Percentiles rank a stretch among this genome's conserved stretches.
Conservation (phyloP, 1,140 invertebrate genomes). For the Apis laboriosa region DNA sequence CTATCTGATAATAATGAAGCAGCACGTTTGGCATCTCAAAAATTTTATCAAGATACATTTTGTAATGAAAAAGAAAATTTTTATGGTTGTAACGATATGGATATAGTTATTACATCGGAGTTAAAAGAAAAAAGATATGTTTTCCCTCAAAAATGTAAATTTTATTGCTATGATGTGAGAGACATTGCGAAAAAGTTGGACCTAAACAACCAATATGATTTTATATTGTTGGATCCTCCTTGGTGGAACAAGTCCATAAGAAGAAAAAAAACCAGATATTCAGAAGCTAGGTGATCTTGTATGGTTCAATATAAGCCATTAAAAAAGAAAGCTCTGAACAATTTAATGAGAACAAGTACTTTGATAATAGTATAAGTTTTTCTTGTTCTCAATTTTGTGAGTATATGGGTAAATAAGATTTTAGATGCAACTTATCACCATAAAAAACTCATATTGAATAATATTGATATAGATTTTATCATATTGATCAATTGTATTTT, state of each 20-base stretch:
- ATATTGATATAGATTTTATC: conserved; percentile 27
- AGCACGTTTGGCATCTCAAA: conserved; percentile 69
- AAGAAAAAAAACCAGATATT: conserved; percentile 85
- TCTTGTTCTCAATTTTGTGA: conserved; percentile 56
- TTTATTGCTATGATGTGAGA: conserved; percentile 80
- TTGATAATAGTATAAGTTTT: conserved; percentile 61
- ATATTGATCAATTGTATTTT: conserved; percentile 26
- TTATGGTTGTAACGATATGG: conserved; percentile 71
- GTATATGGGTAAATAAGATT: conserved; percentile 45
- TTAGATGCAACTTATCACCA: conserved; percentile 46
- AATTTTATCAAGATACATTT: conserved; percentile 70
- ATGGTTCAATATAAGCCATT: conserved; percentile 41
- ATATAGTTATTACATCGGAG: conserved; percentile 66
- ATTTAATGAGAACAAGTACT: conserved; percentile 67
- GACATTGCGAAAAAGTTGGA: conserved; percentile 72
- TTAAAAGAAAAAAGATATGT: conserved; percentile 73
- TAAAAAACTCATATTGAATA: conserved; percentile 26
- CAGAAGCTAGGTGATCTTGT: conserved; percentile 80
- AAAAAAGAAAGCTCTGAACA: conserved; percentile 40
- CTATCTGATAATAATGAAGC: conserved; percentile 73
- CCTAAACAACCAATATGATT: conserved; percentile 84
- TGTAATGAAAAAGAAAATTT: conserved; percentile 61
- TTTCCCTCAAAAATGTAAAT: conserved; percentile 78
- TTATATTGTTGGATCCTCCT: conserved; percentile 94
- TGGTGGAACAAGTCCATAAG: conserved; percentile 97